These are phyloP conservation scores for Monopterus albus DNA, from an alignment of 2,113 vertebrate genomes.

Conservation along the genomic window DNA sequence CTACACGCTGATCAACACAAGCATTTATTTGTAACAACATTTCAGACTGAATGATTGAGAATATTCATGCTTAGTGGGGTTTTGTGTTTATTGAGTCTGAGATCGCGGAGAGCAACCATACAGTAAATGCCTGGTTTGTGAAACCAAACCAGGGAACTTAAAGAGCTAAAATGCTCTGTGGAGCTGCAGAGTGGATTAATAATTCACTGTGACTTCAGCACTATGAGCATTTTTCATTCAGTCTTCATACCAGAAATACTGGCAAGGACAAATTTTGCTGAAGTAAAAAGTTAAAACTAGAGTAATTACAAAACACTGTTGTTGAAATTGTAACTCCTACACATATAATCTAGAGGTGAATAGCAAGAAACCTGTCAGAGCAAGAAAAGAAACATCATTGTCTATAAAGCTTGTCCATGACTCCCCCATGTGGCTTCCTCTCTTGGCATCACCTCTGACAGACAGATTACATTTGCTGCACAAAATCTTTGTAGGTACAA, in stretches of 20 bases:
- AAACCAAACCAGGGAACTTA: too few relatives aligned
- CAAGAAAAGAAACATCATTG: slow-evolving; percentile 50
- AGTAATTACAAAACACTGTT: too few relatives aligned
- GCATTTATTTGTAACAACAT: too few relatives aligned
- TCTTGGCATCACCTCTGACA: slow-evolving; percentile 69
- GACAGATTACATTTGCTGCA: slow-evolving; percentile 69
- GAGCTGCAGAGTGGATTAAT: not conserved
- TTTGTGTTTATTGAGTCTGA: too few relatives aligned
- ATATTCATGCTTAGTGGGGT: too few relatives aligned
- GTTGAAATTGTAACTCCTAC: not conserved
- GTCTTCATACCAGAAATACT: not conserved
- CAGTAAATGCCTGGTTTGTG: too few relatives aligned
- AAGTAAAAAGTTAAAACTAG: too few relatives aligned
- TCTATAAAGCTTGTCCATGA: slow-evolving; percentile 50
- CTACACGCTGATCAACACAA: too few relatives aligned
- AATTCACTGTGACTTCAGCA: not conserved
- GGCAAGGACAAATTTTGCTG: too few relatives aligned
- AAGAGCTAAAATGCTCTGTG: not conserved
- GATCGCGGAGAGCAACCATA: too few relatives aligned
- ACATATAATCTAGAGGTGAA: slow-evolving; percentile 22
- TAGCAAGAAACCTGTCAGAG: slow-evolving; percentile 42
- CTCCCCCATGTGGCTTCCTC: slow-evolving; percentile 50
- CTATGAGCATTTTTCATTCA: not conserved
- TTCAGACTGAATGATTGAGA: too few relatives aligned
- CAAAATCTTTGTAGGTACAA: slow-evolving; percentile 77